Percentiles rank a stretch among this genome's conserved stretches.
These are phyloP conservation scores for Deilephila porcellus DNA, from an alignment of 2,888 invertebrate species.

Conservation along the genomic window DNA sequence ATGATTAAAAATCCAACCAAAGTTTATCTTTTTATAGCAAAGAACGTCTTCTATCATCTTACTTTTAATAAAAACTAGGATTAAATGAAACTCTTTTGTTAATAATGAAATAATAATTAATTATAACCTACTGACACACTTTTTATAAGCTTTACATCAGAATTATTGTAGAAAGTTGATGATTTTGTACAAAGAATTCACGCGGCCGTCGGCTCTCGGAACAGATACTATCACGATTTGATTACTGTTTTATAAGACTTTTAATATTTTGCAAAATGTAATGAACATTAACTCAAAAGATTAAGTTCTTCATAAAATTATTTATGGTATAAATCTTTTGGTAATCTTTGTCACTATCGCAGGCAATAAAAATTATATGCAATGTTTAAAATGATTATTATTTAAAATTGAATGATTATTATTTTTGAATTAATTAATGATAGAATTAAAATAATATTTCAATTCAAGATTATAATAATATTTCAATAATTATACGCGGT, in stretches of 20 bases:
- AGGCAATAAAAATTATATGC: background rate
- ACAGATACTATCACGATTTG: slow-evolving; percentile 21
- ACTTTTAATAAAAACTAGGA: too few relatives aligned
- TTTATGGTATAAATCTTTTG: slow-evolving; percentile 12
- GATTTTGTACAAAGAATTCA: slow-evolving; percentile 24
- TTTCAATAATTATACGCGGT: background rate
- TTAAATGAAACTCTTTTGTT: background rate
- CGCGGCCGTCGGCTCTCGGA: slow-evolving; percentile 26
- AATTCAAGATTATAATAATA: background rate
- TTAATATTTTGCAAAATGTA: slow-evolving; percentile 28
- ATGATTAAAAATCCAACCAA: background rate
- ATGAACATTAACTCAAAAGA: slow-evolving; percentile 19
- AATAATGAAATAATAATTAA: slow-evolving; percentile 19
- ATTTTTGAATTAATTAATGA: background rate
- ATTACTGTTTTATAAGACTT: slow-evolving; percentile 26
- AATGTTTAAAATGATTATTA: background rate
- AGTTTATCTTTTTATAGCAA: too few relatives aligned
- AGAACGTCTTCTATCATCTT: too few relatives aligned
- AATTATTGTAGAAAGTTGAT: slow-evolving; percentile 26
- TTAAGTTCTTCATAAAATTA: slow-evolving; percentile 13
- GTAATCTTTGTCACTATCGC: background rate
- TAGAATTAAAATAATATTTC: background rate
- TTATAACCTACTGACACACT: slow-evolving; percentile 8
- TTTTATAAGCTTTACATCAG: slow-evolving; percentile 17
- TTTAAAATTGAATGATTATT: background rate